Base-by-base conservation (phyloP, 1,140 invertebrate genomes). In the Drosophila triauraria region DNA sequence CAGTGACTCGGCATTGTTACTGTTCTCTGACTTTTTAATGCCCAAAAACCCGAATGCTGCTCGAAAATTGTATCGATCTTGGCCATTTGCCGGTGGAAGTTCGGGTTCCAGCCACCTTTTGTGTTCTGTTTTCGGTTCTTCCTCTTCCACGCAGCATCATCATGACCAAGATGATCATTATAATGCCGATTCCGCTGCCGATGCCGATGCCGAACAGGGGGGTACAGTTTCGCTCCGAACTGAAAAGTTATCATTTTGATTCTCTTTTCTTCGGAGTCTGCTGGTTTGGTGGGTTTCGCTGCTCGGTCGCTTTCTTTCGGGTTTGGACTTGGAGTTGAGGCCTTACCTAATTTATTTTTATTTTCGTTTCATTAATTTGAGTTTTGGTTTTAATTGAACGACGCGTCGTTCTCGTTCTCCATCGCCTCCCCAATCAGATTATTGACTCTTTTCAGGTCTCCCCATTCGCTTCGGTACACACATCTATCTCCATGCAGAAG, bases 221-320 rank as follows among this genome's bases (percentile, higher is more conserved):
- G 85, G 85, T 90, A 90, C 85, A 90, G 85, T 90, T 90, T 85
- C 85, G 85, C 85, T 80, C 65, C 75, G 86, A 81, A 90, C 81
- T 82, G 86, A 90, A 90, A 90, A 90, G 85, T 85, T 90, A 90
- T 90, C 50, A 87, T 84, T 84, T 82, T 81, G 53, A 71, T 51
- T 63, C 82, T 82, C 67, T 79, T 64, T 58, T 71, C 57, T 64
- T 75, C 61, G 61, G 58, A 74, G 71, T 50, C 51, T 76, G 72
- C 72, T 71, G 62, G 69, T 80, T 83, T 80, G 80, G 72, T 79
- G 58, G 77, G 27, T 70, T 68, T 51, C n/a, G 63, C 15, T 15
- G 57, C 62, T 25, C 38, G n/a, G 40, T 54, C 63, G 67, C 84
- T 87, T 87, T 87, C 84, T 88, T 83, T 87, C 64, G 72, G 50